Evolutionary conservation across 1,140 invertebrate species (phyloP).

Genomic region (Brachionus koreanus): DNA sequence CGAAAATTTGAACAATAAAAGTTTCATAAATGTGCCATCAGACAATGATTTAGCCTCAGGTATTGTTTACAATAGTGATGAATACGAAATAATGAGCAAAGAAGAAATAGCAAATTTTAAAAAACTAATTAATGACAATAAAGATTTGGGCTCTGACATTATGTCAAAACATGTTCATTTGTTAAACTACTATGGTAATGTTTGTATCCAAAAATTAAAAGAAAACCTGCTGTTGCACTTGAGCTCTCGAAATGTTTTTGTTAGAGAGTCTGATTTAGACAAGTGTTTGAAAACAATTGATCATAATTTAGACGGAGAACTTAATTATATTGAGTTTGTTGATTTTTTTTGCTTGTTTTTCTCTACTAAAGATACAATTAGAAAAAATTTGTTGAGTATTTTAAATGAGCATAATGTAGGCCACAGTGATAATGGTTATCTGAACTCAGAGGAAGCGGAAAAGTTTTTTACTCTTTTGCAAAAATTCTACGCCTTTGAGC

Average conservation of each 20-base stretch:
- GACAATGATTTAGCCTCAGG: neutral
- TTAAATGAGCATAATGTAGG: neutral
- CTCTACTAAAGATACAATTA: neutral
- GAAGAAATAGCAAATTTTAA: neutral
- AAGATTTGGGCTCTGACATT: neutral
- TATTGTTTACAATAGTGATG: neutral
- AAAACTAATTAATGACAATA: neutral
- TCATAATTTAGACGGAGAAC: neutral
- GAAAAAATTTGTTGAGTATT: slow-evolving; percentile 14
- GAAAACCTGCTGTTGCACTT: neutral
- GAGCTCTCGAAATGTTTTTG: neutral
- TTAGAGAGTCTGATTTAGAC: neutral
- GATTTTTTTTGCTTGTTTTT: slow-evolving; percentile 43
- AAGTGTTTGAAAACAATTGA: slow-evolving; percentile 16
- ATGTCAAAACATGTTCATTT: slow-evolving; percentile 20
- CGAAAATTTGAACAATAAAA: neutral
- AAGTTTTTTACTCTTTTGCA: slow-evolving; percentile 27
- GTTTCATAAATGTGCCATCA: neutral
- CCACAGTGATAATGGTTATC: neutral
- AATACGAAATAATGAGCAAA: neutral
- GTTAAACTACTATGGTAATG: neutral
- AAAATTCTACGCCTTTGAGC: neutral
- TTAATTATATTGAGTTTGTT: slow-evolving; percentile 23
- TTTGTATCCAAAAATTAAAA: neutral
- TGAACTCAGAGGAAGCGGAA: neutral